Conservation (phyloP, 2,113 vertebrate genomes). For the Cephalopterus ornatus region DNA sequence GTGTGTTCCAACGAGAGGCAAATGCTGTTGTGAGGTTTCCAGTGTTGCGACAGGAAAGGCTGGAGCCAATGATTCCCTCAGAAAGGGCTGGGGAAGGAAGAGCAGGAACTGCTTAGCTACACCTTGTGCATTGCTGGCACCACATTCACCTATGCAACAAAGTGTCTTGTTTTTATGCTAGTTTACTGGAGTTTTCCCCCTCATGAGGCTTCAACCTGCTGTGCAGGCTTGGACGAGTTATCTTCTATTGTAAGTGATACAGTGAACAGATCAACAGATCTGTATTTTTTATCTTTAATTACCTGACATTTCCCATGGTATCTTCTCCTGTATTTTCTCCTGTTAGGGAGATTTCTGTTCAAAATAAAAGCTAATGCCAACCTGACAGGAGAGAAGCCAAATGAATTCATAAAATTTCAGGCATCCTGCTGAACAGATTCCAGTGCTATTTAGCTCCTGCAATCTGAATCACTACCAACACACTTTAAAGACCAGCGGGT, state of each 20-base stretch:
- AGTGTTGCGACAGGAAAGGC: not conserved
- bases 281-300: not conserved
- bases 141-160: not conserved
- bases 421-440: not conserved
- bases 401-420: not conserved
- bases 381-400: not conserved
- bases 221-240: not conserved
- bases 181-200: not conserved
- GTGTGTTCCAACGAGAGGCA: not conserved
- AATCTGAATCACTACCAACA: not conserved
- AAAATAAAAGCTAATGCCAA: slow-evolving; percentile 8
- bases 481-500: not conserved
- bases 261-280: not conserved
- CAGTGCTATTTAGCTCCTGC: not conserved
- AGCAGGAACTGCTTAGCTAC: not conserved
- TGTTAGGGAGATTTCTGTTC: not conserved
- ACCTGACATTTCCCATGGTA: not conserved
- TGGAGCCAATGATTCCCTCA: not conserved
- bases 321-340: not conserved
- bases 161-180: not conserved
- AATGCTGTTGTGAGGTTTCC: not conserved
- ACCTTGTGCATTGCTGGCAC: not conserved
- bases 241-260: not conserved
- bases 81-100: not conserved
- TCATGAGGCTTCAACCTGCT: not conserved